phyloP scores from a whole-genome alignment of 2,113 vertebrate genomes.

The Onychorhynchus coronatus region DNA sequence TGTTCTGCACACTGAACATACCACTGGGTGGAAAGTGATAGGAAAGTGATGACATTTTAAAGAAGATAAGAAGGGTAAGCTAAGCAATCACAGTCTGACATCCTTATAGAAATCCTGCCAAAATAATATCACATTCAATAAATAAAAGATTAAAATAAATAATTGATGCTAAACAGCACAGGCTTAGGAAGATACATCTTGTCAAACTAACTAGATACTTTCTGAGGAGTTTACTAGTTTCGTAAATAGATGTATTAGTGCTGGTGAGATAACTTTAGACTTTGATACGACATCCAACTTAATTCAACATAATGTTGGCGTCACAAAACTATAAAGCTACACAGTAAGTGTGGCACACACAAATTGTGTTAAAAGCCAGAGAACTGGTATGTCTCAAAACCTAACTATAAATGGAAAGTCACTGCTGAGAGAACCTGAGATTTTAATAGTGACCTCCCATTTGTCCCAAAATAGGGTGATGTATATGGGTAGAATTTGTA shows the following conservation, averaged over 20 bases:
- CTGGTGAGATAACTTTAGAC: background rate
- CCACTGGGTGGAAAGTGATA: background rate
- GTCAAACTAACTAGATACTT: background rate
- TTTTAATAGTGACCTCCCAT: background rate
- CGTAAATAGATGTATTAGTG: background rate
- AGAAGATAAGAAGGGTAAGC: background rate
- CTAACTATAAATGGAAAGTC: background rate
- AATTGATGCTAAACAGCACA: background rate
- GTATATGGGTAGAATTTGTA: background rate
- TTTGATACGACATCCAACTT: background rate
- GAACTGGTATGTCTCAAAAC: background rate
- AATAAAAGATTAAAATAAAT: background rate
- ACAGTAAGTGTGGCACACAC: background rate
- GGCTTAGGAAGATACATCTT: background rate
- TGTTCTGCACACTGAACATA: background rate
- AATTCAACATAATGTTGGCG: background rate
- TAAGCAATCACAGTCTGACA: background rate
- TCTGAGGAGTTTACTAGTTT: background rate
- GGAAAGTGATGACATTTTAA: background rate
- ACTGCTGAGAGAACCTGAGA: background rate
- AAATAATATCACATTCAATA: background rate
- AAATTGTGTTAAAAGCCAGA: background rate
- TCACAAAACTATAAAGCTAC: background rate
- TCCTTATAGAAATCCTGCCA: background rate
- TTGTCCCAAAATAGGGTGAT: background rate